phyloP scores from a whole-genome alignment of 2,113 vertebrate genomes.

The Theristicus caerulescens region DNA sequence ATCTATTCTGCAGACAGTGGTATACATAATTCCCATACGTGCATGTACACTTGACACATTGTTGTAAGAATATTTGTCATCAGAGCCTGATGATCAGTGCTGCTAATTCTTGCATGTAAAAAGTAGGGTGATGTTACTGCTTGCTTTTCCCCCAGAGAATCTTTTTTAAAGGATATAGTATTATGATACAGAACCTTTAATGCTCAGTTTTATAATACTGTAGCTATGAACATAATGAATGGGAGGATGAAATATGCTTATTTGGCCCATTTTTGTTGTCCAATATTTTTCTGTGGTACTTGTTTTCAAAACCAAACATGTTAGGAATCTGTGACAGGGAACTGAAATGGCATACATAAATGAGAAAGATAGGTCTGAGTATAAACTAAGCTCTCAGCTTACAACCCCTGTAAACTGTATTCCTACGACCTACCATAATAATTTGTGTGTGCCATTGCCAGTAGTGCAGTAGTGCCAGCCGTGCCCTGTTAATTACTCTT shows the following conservation, averaged over 20 bases:
- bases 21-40: not conserved
- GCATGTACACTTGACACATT: not conserved
- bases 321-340: not conserved
- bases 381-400: slow-evolving; percentile 10
- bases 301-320: not conserved
- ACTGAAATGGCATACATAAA: not conserved
- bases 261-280: not conserved
- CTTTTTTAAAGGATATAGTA: not conserved
- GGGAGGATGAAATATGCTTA: not conserved
- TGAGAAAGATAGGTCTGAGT: not conserved
- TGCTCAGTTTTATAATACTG: not conserved
- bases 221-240: not conserved
- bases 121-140: not conserved
- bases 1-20: not conserved
- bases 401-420: not conserved
- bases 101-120: not conserved
- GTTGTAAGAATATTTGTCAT: not conserved
- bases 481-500: slow-evolving; percentile 24
- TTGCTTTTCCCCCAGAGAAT: not conserved
- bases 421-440: not conserved
- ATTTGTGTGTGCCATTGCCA: not conserved
- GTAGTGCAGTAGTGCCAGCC: not conserved
- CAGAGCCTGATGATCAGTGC: not conserved
- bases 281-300: not conserved
- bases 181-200: not conserved